These are phyloP conservation scores for Cyprinus carpio DNA, from an alignment of 2,113 vertebrate genomes.

Conservation along the genomic window DNA sequence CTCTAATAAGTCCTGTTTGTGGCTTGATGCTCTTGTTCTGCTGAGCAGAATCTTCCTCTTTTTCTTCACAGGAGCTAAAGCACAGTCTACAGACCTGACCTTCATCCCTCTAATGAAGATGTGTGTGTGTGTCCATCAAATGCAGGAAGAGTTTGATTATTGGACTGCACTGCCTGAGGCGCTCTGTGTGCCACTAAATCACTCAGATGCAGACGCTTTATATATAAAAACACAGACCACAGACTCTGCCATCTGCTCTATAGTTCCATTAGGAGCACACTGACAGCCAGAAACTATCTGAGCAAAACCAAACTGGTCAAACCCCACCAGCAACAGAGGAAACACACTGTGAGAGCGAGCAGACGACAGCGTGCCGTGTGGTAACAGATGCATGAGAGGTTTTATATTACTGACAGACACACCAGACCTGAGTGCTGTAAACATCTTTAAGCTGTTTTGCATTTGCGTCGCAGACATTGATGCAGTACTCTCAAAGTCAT, in stretches of 20 bases:
- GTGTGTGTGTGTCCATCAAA: constrained; percentile 23
- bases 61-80: not conserved
- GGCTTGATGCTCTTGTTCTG: not conserved
- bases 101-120: not conserved
- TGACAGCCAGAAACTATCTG: not conserved
- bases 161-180: constrained; percentile 59
- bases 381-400: not conserved
- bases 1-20: not conserved
- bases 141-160: constrained; percentile 61
- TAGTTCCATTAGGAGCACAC: too few species aligned
- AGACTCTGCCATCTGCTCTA: not conserved
- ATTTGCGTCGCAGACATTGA: not conserved
- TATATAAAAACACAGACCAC: not conserved
- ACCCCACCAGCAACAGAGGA: not conserved
- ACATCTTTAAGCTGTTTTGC: not conserved
- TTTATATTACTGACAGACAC: not conserved
- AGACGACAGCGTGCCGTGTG: not conserved
- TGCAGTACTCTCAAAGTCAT: not conserved
- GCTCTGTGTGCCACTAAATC: constrained; percentile 43
- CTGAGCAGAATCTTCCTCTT: not conserved
- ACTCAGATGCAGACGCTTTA: not conserved
- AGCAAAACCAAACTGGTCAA: not conserved
- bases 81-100: not conserved
- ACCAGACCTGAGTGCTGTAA: not conserved
- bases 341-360: not conserved